Evolutionary conservation across 2,888 invertebrate genomes (phyloP).

Genomic region (Heteromurus nitidus): DNA sequence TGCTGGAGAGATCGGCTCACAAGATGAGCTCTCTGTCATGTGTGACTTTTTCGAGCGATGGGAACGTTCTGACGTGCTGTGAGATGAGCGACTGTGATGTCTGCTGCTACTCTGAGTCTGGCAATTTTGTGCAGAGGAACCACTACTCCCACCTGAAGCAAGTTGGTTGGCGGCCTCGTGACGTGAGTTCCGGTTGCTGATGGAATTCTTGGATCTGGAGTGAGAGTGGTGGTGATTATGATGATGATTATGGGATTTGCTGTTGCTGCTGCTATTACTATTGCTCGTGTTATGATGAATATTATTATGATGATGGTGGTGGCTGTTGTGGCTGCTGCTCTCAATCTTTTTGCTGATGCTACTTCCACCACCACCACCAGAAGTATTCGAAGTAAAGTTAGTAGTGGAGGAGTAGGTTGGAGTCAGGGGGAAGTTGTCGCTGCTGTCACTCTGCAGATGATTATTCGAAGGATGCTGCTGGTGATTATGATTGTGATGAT

Average conservation of each 20-base stretch:
- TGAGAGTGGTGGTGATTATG: constrained; percentile 47
- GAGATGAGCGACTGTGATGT: constrained; percentile 47
- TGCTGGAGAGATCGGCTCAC: constrained; percentile 56
- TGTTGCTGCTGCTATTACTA: constrained; percentile 22
- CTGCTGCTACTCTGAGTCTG: constrained; percentile 26
- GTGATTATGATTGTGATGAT: constrained; percentile 53
- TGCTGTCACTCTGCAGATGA: constrained; percentile 52
- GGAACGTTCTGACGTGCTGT: constrained; percentile 49
- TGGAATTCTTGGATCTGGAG: constrained; percentile 50
- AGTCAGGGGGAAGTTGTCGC: constrained; percentile 57
- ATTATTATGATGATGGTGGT: constrained; percentile 23
- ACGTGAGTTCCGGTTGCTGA: constrained; percentile 49
- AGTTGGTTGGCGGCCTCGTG: constrained; percentile 38
- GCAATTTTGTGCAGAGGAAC: neutral
- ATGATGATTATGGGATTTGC: constrained; percentile 38
- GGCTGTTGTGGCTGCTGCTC: constrained; percentile 33
- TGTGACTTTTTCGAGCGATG: constrained; percentile 56
- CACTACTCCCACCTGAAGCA: constrained; percentile 11
- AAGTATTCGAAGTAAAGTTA: constrained; percentile 61
- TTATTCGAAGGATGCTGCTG: constrained; percentile 19
- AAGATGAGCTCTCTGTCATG: constrained; percentile 61
- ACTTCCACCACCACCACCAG: constrained; percentile 61
- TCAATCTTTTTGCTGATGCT: constrained; percentile 60
- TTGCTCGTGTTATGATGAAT: constrained; percentile 4
- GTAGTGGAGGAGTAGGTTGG: constrained; percentile 33